Percentiles rank a stretch among this genome's conserved stretches.
These are phyloP conservation scores for Lepus europaeus DNA, from an alignment of 2,113 vertebrate genomes.

Conservation along the genomic window DNA sequence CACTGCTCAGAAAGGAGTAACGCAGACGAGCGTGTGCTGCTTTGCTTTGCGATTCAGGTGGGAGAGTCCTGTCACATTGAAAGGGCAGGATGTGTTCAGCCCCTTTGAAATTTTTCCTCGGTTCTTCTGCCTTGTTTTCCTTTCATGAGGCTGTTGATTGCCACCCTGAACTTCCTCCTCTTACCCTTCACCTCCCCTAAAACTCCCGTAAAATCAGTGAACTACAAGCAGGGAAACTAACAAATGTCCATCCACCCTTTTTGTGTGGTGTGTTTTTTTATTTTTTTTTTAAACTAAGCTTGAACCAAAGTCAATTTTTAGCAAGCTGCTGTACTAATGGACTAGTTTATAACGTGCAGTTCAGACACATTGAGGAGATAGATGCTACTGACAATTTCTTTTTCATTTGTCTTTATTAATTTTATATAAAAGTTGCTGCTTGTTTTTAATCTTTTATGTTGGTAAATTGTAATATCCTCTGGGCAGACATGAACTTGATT, in stretches of 20 bases:
- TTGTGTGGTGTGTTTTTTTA: constrained; percentile 86
- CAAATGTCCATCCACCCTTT: constrained; percentile 94
- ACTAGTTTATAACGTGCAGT: constrained; percentile 93
- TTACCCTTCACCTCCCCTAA: constrained; percentile 3
- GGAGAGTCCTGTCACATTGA: constrained; percentile 80
- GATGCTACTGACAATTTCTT: constrained; percentile 94
- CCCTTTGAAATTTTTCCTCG: constrained; percentile 60
- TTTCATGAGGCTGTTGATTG: constrained; percentile 81
- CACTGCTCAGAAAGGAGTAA: constrained; percentile 74
- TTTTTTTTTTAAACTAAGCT: constrained; percentile 94
- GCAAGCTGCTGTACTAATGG: constrained; percentile 98
- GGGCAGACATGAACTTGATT: constrained; percentile 89
- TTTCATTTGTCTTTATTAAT: constrained; percentile 90
- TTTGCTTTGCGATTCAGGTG: constrained; percentile 66
- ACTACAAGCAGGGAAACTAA: constrained; percentile 90
- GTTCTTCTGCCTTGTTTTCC: constrained; percentile 82
- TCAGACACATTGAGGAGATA: constrained; percentile 92
- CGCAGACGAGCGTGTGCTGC: constrained; percentile 63
- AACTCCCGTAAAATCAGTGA: constrained; percentile 86
- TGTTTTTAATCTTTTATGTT: constrained; percentile 88
- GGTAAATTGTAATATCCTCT: constrained; percentile 89
- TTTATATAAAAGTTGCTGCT: constrained; percentile 93
- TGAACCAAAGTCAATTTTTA: constrained; percentile 99
- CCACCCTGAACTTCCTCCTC: constrained; percentile 72
- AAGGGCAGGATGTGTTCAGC: constrained; percentile 84